phyloP scores from a whole-genome alignment of 2,888 invertebrate species.

The Linyphia triangularis region DNA sequence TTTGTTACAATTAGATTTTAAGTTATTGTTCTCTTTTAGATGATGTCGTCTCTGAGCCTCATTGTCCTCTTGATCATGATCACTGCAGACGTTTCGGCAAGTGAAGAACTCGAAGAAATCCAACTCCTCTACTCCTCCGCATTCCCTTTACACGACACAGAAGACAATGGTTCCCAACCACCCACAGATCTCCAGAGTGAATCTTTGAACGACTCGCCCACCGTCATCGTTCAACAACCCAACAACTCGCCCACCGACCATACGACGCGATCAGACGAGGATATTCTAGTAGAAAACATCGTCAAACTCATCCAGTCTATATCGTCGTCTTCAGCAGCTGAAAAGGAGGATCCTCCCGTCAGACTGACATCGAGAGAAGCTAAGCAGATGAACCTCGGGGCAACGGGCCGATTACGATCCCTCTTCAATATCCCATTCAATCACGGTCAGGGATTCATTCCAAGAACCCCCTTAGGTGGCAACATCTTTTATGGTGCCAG shows the following conservation, averaged over 20 bases:
- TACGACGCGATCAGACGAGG: not conserved
- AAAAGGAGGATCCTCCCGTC: not conserved
- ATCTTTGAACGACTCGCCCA: constrained; percentile 19
- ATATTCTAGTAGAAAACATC: constrained; percentile 5
- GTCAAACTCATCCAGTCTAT: constrained; percentile 26
- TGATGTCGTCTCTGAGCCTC: not conserved
- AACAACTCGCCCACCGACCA: not conserved
- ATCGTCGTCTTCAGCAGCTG: not conserved
- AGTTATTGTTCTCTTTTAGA: constrained; percentile 4
- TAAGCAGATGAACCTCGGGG: constrained; percentile 11
- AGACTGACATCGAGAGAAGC: not conserved
- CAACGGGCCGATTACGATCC: not conserved
- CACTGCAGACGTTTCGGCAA: not conserved
- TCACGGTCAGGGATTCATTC: not conserved
- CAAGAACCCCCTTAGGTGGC: not conserved
- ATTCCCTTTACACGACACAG: not conserved
- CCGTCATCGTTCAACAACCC: constrained; percentile 34
- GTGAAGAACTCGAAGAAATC: not conserved
- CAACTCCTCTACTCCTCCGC: constrained; percentile 6
- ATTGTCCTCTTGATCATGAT: not conserved
- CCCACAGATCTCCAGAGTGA: constrained; percentile 28
- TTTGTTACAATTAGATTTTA: not conserved
- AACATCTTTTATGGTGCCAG: not conserved
- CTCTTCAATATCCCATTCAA: not conserved
- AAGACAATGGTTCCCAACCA: constrained; percentile 7